These are phyloP conservation scores for Mastigias papua DNA, from an alignment of 30 jellyfish, hydroid and myxozoan species.

Conservation along the genomic window DNA sequence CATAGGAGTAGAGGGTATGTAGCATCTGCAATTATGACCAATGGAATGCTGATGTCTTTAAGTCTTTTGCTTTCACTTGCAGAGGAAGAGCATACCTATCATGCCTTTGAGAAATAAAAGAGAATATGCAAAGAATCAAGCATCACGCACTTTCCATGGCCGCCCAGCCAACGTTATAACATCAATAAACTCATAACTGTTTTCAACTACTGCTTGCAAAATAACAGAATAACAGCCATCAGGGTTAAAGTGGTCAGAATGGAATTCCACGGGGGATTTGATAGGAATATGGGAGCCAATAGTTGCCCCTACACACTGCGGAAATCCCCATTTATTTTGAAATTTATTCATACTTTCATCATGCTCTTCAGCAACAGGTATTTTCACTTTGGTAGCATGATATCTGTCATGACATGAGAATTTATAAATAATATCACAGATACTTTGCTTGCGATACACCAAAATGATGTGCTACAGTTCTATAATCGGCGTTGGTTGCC, in stretches of 20 bases:
- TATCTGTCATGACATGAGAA: slow-evolving; percentile 7
- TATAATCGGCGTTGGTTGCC: slow-evolving; percentile 44
- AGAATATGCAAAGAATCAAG: slow-evolving; percentile 57
- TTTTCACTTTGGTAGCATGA: slow-evolving; percentile 9
- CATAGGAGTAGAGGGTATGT: slow-evolving; percentile 43
- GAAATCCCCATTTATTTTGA: neutral
- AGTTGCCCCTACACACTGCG: slow-evolving; percentile 34
- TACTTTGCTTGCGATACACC: slow-evolving; percentile 39
- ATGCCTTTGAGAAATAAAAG: slow-evolving; percentile 36
- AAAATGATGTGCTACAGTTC: slow-evolving; percentile 37
- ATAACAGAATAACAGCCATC: slow-evolving; percentile 56
- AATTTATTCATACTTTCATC: slow-evolving; percentile 17
- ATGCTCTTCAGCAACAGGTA: slow-evolving; percentile 42
- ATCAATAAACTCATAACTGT: slow-evolving; percentile 33
- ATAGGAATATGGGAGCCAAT: slow-evolving; percentile 69
- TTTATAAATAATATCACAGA: slow-evolving; percentile 31
- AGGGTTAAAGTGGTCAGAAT: slow-evolving; percentile 52
- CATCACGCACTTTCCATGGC: slow-evolving; percentile 64
- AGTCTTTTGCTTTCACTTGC: neutral
- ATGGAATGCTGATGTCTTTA: slow-evolving; percentile 23
- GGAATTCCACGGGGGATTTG: slow-evolving; percentile 62
- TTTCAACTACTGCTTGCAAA: slow-evolving; percentile 48
- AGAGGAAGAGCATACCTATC: slow-evolving; percentile 3
- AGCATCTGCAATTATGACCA: slow-evolving; percentile 49
- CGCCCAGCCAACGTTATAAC: slow-evolving; percentile 44